Evolutionary conservation across 2,888 invertebrate genomes (phyloP), one percentile per base, ranked within the genome.

Genomic region (Silvanus unidentatus): DNA sequence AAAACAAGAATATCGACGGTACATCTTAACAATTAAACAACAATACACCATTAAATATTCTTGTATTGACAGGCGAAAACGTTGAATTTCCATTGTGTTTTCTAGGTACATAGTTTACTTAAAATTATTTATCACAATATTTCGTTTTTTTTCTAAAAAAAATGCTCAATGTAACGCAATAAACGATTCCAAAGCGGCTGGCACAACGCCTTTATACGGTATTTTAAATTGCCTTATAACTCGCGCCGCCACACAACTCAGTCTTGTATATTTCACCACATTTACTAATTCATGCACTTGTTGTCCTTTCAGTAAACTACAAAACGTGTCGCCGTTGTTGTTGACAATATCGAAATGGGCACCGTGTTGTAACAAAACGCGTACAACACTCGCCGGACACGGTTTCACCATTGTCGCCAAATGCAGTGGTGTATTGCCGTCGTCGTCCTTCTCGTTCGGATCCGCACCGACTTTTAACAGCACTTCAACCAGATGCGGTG

Each of bases 381-480:
- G 77, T 1, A 89, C 82, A 34, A 93, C 78, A 35, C 79, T 80
- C 2, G 81, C 74, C 0, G 86, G 82, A 60, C 85, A 86, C 0
- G 86, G 86, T 53, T 75, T 70, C 45, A 84, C 81, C 70, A 84
- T 80, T 49, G 88, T 89, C 1, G 86, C 85, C 48, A 93, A 76
- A 68, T 95, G 95, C 40, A 96, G 77, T 9, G 94, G 87, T 13
- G 92, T 92, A 73, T 93, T 92, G 13, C 89, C 90, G 44, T 83
- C 83, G 42, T 83, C 81, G 71, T 96, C 95, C 1, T 79, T 71
- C 1, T 84, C 84, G 70, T 85, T 85, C 1, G 88, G 84, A 71
- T 85, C 79, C 0, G 92, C 91, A 9, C 94, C 95, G 15, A 89
- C 88, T 54, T 83, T 80, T 50, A 92, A 73, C 63, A 94, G 74